Conservation (phyloP, 2,888 invertebrate genomes). For the Luperina testacea region DNA sequence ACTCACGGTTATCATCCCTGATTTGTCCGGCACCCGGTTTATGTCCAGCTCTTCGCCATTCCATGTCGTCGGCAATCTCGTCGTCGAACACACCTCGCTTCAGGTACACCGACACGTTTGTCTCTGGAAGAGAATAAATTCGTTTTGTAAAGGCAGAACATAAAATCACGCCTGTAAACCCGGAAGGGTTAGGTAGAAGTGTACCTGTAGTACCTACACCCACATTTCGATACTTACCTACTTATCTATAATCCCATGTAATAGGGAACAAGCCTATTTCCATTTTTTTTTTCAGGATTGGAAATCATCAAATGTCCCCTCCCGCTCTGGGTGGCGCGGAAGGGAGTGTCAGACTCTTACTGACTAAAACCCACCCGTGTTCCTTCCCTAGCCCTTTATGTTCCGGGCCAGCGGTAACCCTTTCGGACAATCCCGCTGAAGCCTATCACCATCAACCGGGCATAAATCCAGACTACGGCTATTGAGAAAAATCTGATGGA, state of each 20-base stretch:
- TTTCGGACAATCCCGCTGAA: neutral
- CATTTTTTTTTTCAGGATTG: too few relatives aligned
- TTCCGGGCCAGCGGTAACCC: too few relatives aligned
- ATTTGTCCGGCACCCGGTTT: constrained; percentile 68
- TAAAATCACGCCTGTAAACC: neutral
- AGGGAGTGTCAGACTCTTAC: too few relatives aligned
- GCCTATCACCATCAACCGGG: neutral
- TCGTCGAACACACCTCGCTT: constrained; percentile 86
- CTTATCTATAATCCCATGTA: neutral
- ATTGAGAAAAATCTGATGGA: neutral
- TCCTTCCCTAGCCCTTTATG: too few relatives aligned
- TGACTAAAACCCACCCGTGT: too few relatives aligned
- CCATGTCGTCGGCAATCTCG: constrained; percentile 76
- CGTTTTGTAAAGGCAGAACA: neutral
- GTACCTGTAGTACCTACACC: neutral
- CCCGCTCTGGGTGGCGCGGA: too few relatives aligned
- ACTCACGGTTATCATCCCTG: constrained; percentile 71
- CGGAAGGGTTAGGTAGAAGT: neutral
- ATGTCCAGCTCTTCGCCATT: constrained; percentile 75
- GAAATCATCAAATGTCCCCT: too few relatives aligned
- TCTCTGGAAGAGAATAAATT: constrained; percentile 73
- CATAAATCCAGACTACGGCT: neutral
- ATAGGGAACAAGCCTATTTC: neutral
- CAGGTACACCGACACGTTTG: constrained; percentile 83
- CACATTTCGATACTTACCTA: neutral